These are phyloP conservation scores for Lapara coniferarum DNA, from an alignment of 2,888 invertebrate species.

Conservation along the genomic window DNA sequence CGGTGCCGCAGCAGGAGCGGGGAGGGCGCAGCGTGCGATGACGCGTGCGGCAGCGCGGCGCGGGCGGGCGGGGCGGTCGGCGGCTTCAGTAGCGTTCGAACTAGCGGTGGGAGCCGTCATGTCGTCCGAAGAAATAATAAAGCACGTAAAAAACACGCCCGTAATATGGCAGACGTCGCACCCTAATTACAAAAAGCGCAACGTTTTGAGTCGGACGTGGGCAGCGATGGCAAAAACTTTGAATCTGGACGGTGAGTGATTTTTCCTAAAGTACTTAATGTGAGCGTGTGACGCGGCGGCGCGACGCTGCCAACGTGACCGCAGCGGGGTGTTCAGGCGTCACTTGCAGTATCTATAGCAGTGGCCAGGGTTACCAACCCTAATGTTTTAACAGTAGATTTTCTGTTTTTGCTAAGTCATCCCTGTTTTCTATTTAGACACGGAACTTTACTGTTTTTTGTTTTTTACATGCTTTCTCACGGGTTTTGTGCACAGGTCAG, in stretches of 20 bases:
- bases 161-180: slow-evolving; percentile 1
- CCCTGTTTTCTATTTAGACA: no score
- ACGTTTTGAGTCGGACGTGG: neutral
- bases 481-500: no score
- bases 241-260: neutral
- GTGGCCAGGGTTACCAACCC: no score
- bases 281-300: neutral
- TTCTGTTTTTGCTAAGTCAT: no score
- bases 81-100: neutral
- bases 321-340: neutral
- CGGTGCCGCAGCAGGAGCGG: neutral
- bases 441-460: no score
- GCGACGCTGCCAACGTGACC: neutral
- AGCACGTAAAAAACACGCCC: neutral
- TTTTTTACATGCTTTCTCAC: no score
- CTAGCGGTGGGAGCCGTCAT: slow-evolving; percentile 2
- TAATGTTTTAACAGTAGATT: no score
- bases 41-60: neutral
- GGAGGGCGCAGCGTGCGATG: neutral
- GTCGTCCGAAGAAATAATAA: neutral
- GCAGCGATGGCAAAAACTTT: neutral
- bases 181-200: neutral
- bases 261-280: neutral
- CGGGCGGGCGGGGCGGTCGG: slow-evolving; percentile 1
- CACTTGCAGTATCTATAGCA: neutral